Percentiles rank a stretch among this genome's conserved stretches.
Evolutionary conservation across 2,113 vertebrate species (phyloP).

Genomic region (Eurypyga helias): DNA sequence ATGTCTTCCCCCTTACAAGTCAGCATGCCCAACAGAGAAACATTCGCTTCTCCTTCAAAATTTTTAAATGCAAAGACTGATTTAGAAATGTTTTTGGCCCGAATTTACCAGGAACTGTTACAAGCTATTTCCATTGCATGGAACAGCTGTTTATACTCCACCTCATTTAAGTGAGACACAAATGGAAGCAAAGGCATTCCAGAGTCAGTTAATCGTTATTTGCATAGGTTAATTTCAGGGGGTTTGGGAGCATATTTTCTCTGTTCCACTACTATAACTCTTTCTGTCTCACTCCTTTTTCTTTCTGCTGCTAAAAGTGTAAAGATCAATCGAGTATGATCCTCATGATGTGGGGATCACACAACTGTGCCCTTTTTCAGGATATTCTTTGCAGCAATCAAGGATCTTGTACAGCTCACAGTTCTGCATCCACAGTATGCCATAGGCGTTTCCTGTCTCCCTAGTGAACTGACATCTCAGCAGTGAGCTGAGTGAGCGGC

Average conservation of each 20-base stretch:
- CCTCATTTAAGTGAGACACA: conserved; percentile 33
- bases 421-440: neutral
- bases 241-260: conserved; percentile 15
- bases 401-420: neutral
- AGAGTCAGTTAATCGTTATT: conserved; percentile 5
- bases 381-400: neutral
- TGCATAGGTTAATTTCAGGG: conserved; percentile 40
- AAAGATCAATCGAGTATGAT: neutral
- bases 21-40: neutral
- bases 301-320: neutral
- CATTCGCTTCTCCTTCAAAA: neutral
- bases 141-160: conserved; percentile 18
- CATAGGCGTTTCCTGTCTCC: neutral
- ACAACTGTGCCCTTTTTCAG: neutral
- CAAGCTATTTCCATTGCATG: neutral
- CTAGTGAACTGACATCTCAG: neutral
- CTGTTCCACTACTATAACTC: neutral
- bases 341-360: neutral
- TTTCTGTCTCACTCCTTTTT: neutral
- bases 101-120: neutral
- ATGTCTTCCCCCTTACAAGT: neutral
- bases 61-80: neutral
- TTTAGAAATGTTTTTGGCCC: neutral
- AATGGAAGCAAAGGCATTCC: conserved; percentile 32
- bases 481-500: neutral